A percentile compares a stretch with the other conserved stretches of the same genome.
These are phyloP conservation scores for Noctuana brunneofusca DNA, from an alignment of 2,888 invertebrate genomes.

Conservation along the genomic window DNA sequence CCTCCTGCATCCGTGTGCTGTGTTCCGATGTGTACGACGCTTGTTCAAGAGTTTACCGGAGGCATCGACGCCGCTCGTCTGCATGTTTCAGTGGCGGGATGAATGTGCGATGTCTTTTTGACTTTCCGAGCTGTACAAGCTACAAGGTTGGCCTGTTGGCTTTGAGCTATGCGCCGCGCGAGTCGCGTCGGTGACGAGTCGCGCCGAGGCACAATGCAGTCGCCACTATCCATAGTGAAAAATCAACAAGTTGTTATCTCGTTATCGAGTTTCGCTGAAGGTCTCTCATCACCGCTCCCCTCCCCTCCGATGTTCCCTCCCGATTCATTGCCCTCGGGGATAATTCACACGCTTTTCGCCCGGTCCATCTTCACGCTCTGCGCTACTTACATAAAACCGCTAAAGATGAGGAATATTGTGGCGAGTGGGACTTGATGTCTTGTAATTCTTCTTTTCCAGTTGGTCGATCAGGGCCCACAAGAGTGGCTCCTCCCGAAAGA, in stretches of 20 bases:
- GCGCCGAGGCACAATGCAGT: constrained; percentile 45
- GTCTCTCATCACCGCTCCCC: constrained; percentile 73
- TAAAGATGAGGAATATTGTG: constrained; percentile 62
- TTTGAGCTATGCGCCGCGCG: not conserved
- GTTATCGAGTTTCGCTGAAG: constrained; percentile 78
- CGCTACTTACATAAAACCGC: constrained; percentile 76
- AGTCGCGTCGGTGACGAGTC: constrained; percentile 44
- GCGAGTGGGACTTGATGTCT: constrained; percentile 80
- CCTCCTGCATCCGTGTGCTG: constrained; percentile 75
- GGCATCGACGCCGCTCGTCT: constrained; percentile 60
- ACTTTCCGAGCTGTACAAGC: constrained; percentile 60
- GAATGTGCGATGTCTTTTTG: constrained; percentile 81
- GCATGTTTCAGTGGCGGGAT: constrained; percentile 74
- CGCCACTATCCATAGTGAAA: constrained; percentile 77
- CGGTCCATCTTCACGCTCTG: constrained; percentile 79
- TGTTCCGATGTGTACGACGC: constrained; percentile 56
- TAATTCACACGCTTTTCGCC: constrained; percentile 74
- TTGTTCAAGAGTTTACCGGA: constrained; percentile 55
- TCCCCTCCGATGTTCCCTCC: constrained; percentile 44
- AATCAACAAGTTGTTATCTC: constrained; percentile 66
- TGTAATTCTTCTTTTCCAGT: constrained; percentile 82
- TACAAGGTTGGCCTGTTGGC: constrained; percentile 48
- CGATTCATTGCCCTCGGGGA: constrained; percentile 62
- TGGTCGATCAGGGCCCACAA: constrained; percentile 83
- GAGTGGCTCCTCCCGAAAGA: constrained; percentile 83